Evolutionary conservation across 1,140 invertebrate species (phyloP).

Genomic region (Temnothorax longispinosus): DNA sequence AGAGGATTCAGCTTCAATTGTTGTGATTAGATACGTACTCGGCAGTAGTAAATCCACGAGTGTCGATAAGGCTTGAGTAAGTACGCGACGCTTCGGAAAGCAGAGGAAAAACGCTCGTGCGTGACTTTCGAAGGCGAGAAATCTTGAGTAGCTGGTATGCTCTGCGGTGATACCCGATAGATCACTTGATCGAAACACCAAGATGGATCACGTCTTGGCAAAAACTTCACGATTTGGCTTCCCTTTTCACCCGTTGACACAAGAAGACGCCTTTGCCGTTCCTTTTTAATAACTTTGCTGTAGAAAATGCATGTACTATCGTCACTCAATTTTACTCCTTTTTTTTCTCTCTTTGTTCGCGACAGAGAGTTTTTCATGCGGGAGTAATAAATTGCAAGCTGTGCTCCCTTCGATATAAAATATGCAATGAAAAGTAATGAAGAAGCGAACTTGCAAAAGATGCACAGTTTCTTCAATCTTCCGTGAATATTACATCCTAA

Average conservation of each 20-base stretch:
- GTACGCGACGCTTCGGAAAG: slow-evolving; percentile 5
- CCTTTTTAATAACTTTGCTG: slow-evolving; percentile 32
- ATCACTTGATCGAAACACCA: slow-evolving; percentile 47
- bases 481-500: neutral
- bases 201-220: slow-evolving; percentile 32
- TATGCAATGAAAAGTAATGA: slow-evolving; percentile 17
- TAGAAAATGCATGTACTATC: slow-evolving; percentile 33
- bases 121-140: slow-evolving; percentile 41
- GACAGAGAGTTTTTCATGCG: slow-evolving; percentile 19
- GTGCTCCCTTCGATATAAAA: slow-evolving; percentile 26
- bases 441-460: slow-evolving; percentile 8
- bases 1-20: neutral
- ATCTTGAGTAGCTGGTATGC: slow-evolving; percentile 20
- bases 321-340: slow-evolving; percentile 1
- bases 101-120: slow-evolving; percentile 24
- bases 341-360: slow-evolving; percentile 5
- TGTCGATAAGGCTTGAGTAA: slow-evolving; percentile 54
- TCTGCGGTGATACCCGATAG: slow-evolving; percentile 14
- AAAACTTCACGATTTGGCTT: slow-evolving; percentile 37
- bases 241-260: neutral
- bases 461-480: slow-evolving; percentile 18
- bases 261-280: neutral
- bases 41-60: slow-evolving; percentile 54
- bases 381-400: slow-evolving; percentile 19
- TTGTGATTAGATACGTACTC: slow-evolving; percentile 50